Evolutionary conservation across 2,113 vertebrate species (phyloP), one percentile per base, ranked within the genome.

Genomic region (Pygoscelis adeliae): DNA sequence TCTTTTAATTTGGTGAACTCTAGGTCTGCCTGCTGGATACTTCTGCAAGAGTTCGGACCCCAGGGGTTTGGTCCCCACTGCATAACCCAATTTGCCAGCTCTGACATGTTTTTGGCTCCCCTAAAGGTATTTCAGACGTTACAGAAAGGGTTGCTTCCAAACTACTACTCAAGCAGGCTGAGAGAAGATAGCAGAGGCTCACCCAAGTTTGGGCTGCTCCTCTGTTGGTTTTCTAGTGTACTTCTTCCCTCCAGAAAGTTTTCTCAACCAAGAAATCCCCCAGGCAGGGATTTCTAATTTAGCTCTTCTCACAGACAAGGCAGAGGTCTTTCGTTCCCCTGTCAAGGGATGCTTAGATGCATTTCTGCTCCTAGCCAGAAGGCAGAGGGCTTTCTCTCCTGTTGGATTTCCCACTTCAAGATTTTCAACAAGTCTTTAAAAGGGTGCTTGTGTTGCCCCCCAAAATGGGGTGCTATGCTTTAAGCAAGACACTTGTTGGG

Each of bases 41-140:
- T 97, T 81, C 47, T 95, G 94, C 72, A 97, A 38, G 93, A 95
- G 47, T 95, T 76, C 0, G 73, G 77, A 62, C 89, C 87, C 96
- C 97, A 96, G 47, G 97, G 96, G 36, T 96, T 96, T 70, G 93
- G 78, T 42, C 96, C 97, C 91, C 96, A 97, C 52, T 95, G 94
- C 79, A 87, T 66, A 82, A 97, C 89, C 96, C 96, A 96, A 0
- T 96, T 96, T 29, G 16, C 83, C 77, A 96, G 93, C 81, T 93
- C 96, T 74, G 97, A 95, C 96, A 96, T 97, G 0, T 53, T 92
- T 81, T 66, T 40, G 20, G 58, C 40, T 53, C 11, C 25, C 47
- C 46, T 78, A 30, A 73, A 90, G 13, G 4, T 86, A 52, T 69
- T 77, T 73, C 38, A 32, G 63, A 25, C 14, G 80, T 83, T 83